Percentiles rank a stretch among this genome's conserved stretches.
Evolutionary conservation across 2,888 invertebrate species (phyloP).

Genomic region (Aphidoletes aphidimyza): DNA sequence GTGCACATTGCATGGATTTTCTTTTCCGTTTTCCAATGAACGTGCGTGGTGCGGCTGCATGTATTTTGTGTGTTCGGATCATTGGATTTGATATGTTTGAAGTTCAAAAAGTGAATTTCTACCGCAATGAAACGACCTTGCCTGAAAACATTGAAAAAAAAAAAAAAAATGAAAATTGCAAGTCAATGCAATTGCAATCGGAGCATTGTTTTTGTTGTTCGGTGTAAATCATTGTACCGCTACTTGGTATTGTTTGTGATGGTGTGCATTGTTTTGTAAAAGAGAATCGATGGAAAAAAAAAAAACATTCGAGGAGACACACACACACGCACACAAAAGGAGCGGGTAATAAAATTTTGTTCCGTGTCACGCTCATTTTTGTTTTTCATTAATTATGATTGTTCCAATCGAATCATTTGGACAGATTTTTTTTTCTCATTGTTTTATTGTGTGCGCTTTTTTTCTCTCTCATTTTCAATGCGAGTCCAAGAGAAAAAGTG

Average conservation of each 20-base stretch:
- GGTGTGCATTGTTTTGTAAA: background rate
- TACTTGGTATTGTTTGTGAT: background rate
- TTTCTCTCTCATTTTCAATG: background rate
- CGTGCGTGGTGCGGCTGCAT: too few relatives aligned
- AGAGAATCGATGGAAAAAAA: background rate
- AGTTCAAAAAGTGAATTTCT: slow-evolving; percentile 45
- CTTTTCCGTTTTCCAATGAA: slow-evolving; percentile 10
- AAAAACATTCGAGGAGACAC: background rate
- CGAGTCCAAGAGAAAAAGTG: background rate
- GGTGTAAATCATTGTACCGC: background rate
- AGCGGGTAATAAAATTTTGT: background rate
- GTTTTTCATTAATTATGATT: slow-evolving; percentile 22
- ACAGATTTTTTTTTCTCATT: too few relatives aligned
- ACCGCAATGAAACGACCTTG: slow-evolving; percentile 42
- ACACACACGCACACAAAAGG: too few relatives aligned
- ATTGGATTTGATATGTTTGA: background rate
- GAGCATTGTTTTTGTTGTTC: background rate
- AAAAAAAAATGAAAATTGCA: too few relatives aligned
- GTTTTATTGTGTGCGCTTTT: background rate
- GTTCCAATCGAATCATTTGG: slow-evolving; percentile 30
- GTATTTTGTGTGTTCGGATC: background rate
- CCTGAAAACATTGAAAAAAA: slow-evolving; percentile 25
- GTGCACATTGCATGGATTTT: background rate
- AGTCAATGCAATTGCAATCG: slow-evolving; percentile 10
- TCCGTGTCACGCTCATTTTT: slow-evolving; percentile 13